These are phyloP conservation scores for Natator depressus DNA, from an alignment of 2,113 vertebrate genomes.

Conservation along the genomic window DNA sequence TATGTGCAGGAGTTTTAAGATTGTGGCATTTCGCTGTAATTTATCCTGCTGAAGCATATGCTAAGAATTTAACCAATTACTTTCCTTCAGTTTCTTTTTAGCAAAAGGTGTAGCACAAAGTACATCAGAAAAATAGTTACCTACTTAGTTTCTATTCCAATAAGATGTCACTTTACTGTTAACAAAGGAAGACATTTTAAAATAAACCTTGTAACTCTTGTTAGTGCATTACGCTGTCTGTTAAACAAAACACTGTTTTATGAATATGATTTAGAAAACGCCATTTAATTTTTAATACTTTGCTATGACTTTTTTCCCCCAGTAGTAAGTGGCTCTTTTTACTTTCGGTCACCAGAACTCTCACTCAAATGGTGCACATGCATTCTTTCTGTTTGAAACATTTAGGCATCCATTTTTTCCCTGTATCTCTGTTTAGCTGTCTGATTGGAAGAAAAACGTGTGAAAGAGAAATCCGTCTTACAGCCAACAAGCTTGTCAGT, in stretches of 20 bases:
- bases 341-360: neutral
- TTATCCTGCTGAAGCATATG: accelerated
- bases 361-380: neutral
- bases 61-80: neutral
- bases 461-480: neutral
- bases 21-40: constrained; percentile 1
- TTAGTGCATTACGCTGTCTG: neutral
- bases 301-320: neutral
- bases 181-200: neutral
- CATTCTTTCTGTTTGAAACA: neutral
- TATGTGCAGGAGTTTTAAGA: neutral
- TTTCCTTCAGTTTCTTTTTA: neutral
- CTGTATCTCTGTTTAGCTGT: neutral
- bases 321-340: neutral
- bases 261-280: neutral
- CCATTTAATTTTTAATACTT: neutral
- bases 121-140: neutral
- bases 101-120: neutral
- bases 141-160: neutral
- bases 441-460: neutral
- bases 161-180: neutral
- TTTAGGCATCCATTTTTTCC: neutral
- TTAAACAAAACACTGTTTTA: neutral
- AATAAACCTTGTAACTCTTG: neutral
- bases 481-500: accelerated